These are phyloP conservation scores for Brachypalpus laphriformis DNA, from an alignment of 2,888 invertebrate species.

Conservation along the genomic window DNA sequence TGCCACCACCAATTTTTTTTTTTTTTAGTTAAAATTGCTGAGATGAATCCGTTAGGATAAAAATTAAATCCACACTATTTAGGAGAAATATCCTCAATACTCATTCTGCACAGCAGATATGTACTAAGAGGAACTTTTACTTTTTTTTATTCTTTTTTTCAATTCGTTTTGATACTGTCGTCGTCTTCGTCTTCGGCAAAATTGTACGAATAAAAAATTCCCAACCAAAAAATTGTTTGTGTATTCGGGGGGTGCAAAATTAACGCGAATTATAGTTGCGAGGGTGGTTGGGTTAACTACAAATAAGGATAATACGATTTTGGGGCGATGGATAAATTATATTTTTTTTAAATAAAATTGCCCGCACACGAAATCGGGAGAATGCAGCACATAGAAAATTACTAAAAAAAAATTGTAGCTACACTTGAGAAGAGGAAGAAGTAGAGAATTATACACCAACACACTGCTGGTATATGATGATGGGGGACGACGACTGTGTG, in stretches of 20 bases:
- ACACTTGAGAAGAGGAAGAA: slow-evolving; percentile 46
- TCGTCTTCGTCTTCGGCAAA: slow-evolving; percentile 58
- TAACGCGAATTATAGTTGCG: slow-evolving; percentile 35
- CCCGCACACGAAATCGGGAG: slow-evolving; percentile 68
- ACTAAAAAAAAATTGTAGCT: slow-evolving; percentile 62
- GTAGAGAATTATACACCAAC: slow-evolving; percentile 48
- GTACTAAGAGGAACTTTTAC: slow-evolving; percentile 49
- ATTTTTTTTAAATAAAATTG: slow-evolving; percentile 46
- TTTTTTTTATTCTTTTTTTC: slow-evolving; percentile 48
- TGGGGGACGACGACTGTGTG: slow-evolving; percentile 27
- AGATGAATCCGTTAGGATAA: not conserved
- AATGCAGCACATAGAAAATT: slow-evolving; percentile 72
- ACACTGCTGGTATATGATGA: slow-evolving; percentile 23
- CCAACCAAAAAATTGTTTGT: slow-evolving; percentile 17
- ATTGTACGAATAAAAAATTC: slow-evolving; percentile 34
- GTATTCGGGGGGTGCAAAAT: slow-evolving; percentile 16
- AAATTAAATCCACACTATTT: not conserved
- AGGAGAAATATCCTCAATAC: not conserved
- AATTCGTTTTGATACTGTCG: slow-evolving; percentile 57
- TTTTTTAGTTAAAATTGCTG: not conserved
- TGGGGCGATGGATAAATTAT: slow-evolving; percentile 43
- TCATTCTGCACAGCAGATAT: slow-evolving; percentile 42
- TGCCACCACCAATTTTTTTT: no score
- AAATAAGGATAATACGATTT: slow-evolving; percentile 39
- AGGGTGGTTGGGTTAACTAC: not conserved